phyloP scores from a whole-genome alignment of 2,113 vertebrate genomes.

The Nesoenas mayeri region DNA sequence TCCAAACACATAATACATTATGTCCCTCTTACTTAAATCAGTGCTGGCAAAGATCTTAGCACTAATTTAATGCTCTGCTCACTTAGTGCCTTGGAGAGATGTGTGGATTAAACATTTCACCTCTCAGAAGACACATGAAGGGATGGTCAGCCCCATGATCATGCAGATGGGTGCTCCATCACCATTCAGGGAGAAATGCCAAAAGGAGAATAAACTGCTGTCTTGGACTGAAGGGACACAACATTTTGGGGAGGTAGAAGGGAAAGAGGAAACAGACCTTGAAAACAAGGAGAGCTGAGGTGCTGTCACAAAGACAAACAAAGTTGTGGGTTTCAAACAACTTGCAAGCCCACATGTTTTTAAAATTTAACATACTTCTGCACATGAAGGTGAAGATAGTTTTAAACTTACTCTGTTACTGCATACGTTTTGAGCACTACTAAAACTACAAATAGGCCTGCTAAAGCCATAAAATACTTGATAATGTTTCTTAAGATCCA shows the following conservation, averaged over 20 bases:
- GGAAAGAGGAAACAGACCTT: neutral
- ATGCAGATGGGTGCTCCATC: neutral
- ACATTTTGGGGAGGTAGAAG: neutral
- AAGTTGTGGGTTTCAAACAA: neutral
- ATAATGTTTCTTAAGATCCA: neutral
- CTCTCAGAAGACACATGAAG: neutral
- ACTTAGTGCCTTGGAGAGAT: neutral
- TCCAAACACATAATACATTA: neutral
- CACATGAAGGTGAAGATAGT: neutral
- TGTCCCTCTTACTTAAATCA: slow-evolving; percentile 10
- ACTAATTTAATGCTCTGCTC: slow-evolving; percentile 33
- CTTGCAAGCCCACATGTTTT: neutral
- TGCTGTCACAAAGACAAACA: neutral
- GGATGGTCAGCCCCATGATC: neutral
- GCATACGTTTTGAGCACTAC: neutral
- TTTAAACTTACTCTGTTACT: neutral
- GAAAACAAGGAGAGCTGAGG: neutral
- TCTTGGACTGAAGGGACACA: neutral
- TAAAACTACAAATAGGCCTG: neutral
- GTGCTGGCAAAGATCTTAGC: neutral
- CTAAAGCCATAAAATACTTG: neutral
- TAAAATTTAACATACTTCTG: neutral
- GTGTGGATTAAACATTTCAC: slow-evolving; percentile 20
- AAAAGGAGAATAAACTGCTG: neutral
- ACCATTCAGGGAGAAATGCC: neutral